A percentile compares a stretch with the other conserved stretches of the same genome.
Conservation (phyloP, 2,797 vertebrate genomes). For the Cryptoblepharus egeriae region DNA sequence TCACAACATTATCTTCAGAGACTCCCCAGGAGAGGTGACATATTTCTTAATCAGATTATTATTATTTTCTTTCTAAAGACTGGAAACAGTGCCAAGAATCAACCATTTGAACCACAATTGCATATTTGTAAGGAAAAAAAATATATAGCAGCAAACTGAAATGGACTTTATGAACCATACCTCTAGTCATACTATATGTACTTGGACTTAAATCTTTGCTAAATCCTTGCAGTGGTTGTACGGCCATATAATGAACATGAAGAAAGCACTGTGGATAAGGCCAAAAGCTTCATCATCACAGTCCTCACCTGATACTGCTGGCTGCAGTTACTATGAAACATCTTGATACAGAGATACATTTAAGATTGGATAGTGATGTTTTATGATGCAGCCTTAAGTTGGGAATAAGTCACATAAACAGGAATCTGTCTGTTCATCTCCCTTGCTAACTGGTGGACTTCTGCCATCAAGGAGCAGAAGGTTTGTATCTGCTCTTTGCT, state of each 20-base stretch:
- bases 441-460: too few relatives aligned
- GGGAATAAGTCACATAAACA: too few relatives aligned
- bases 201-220: not conserved
- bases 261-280: not conserved
- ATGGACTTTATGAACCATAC: not conserved
- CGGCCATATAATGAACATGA: too few relatives aligned
- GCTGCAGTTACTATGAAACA: too few relatives aligned
- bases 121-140: not conserved
- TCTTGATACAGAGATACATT: not conserved
- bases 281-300: not conserved
- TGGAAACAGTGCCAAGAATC: not conserved
- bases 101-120: not conserved
- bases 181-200: not conserved
- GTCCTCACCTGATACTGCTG: too few relatives aligned
- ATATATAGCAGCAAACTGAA: not conserved
- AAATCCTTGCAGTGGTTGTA: not conserved
- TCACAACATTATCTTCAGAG: constrained; percentile 21
- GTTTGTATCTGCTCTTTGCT: too few relatives aligned
- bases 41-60: not conserved
- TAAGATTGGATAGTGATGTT: too few relatives aligned
- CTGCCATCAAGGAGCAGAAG: too few relatives aligned
- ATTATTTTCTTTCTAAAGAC: not conserved
- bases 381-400: too few relatives aligned
- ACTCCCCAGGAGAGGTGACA: not conserved
- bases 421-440: too few relatives aligned